Evolutionary conservation across 2,797 vertebrate genomes (phyloP).

Genomic region (Loriculus beryllinus): DNA sequence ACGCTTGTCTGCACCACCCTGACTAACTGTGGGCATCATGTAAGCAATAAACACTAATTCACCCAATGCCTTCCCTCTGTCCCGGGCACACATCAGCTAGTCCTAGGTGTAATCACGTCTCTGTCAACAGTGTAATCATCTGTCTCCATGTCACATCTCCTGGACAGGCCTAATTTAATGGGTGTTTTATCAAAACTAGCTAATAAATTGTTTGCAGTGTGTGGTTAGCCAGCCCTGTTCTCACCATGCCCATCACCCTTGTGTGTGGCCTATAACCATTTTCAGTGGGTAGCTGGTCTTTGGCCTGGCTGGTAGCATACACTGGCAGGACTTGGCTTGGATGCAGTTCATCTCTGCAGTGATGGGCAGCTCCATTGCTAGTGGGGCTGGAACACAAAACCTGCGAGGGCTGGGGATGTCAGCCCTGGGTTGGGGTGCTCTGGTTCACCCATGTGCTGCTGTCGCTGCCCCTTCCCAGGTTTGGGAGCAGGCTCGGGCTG

Average conservation of each 20-base stretch:
- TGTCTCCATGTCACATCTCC: not conserved
- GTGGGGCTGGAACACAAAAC: not conserved
- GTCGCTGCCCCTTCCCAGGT: not conserved
- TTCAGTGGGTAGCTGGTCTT: not conserved
- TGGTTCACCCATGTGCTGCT: fast-evolving
- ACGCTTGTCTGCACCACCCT: not conserved
- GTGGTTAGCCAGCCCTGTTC: not conserved
- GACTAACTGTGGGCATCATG: not conserved
- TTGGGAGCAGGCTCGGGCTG: fast-evolving
- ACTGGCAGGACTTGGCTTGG: not conserved
- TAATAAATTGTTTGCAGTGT: not conserved
- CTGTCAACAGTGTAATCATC: not conserved
- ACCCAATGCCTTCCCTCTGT: not conserved
- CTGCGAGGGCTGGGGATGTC: fast-evolving
- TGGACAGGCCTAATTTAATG: not conserved
- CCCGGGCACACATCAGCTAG: not conserved
- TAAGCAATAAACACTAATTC: conserved; percentile 16
- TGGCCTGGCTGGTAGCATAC: not conserved
- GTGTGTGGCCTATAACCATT: fast-evolving
- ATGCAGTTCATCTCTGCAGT: not conserved
- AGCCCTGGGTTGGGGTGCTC: not conserved
- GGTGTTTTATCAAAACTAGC: not conserved
- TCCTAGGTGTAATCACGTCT: not conserved
- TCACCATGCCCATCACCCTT: not conserved
- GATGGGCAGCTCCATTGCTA: not conserved